Percentiles rank a stretch among this genome's conserved stretches.
These are phyloP conservation scores for Macrotis lagotis DNA, from an alignment of 2,113 vertebrate species.

Conservation along the genomic window DNA sequence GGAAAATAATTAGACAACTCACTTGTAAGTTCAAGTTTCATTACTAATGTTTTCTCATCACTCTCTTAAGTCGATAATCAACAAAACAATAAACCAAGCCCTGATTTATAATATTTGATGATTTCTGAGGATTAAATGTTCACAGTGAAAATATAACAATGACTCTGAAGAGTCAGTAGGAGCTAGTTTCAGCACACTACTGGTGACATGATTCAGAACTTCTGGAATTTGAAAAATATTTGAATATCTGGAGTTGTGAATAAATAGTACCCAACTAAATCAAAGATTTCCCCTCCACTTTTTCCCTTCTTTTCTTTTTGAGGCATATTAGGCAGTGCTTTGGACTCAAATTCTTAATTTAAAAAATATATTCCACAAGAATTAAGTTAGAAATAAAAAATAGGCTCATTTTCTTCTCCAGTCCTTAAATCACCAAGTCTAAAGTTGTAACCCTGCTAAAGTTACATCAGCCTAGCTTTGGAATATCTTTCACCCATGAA, in stretches of 20 bases:
- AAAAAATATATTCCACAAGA: background rate
- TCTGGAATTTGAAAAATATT: background rate
- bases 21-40: background rate
- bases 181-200: background rate
- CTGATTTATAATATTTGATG: background rate
- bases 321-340: background rate
- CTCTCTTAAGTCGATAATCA: background rate
- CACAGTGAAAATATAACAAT: background rate
- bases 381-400: background rate
- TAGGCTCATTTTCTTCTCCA: constrained; percentile 21
- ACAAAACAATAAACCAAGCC: background rate
- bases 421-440: background rate
- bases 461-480: background rate
- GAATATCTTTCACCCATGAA: constrained; percentile 32
- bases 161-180: background rate
- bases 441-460: constrained; percentile 13
- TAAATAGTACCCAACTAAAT: background rate
- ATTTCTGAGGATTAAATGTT: background rate
- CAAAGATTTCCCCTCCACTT: background rate
- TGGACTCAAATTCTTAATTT: background rate
- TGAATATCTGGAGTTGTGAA: background rate
- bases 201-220: background rate
- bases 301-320: background rate
- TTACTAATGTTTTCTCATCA: background rate
- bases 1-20: background rate